Conservation (phyloP, 2,888 invertebrate genomes). For the Spatulosminthurus flaviceps region DNA sequence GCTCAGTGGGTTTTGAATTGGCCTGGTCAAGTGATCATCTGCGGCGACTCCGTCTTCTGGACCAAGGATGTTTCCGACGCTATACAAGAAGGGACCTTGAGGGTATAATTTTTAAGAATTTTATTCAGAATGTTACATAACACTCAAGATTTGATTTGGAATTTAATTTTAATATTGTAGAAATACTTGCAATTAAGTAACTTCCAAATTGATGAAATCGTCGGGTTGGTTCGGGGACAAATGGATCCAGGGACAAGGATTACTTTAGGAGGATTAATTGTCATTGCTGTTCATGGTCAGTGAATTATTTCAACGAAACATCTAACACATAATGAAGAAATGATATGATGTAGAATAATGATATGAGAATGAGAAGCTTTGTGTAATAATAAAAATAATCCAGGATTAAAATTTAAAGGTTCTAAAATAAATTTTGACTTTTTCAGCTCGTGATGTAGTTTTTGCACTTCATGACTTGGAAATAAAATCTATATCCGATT, state of each 20-base stretch:
- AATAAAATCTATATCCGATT: constrained; percentile 74
- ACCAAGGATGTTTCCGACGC: constrained; percentile 83
- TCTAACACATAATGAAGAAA: too few species aligned
- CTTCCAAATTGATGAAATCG: constrained; percentile 82
- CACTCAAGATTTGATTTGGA: too few species aligned
- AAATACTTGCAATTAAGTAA: constrained; percentile 47
- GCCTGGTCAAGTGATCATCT: constrained; percentile 92
- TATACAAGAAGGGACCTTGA: constrained; percentile 71
- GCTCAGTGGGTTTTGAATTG: constrained; percentile 87
- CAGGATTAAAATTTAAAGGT: too few species aligned
- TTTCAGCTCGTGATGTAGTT: constrained; percentile 85
- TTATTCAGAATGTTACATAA: too few species aligned
- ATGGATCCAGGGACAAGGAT: constrained; percentile 79
- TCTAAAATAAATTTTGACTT: too few species aligned
- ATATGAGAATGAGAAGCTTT: too few species aligned
- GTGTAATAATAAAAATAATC: too few species aligned
- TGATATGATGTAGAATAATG: too few species aligned
- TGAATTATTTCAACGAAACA: too few species aligned
- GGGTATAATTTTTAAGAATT: constrained; percentile 55
- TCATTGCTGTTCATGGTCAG: constrained; percentile 88
- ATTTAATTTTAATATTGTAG: constrained; percentile 20
- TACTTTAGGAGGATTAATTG: constrained; percentile 87
- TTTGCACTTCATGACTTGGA: constrained; percentile 74
- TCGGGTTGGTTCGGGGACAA: constrained; percentile 83
- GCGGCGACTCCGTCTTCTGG: constrained; percentile 86